These are phyloP conservation scores for Stichopus chloronotus DNA, from an alignment of 35 echinoderm and acorn worm genomes.

Conservation along the genomic window DNA sequence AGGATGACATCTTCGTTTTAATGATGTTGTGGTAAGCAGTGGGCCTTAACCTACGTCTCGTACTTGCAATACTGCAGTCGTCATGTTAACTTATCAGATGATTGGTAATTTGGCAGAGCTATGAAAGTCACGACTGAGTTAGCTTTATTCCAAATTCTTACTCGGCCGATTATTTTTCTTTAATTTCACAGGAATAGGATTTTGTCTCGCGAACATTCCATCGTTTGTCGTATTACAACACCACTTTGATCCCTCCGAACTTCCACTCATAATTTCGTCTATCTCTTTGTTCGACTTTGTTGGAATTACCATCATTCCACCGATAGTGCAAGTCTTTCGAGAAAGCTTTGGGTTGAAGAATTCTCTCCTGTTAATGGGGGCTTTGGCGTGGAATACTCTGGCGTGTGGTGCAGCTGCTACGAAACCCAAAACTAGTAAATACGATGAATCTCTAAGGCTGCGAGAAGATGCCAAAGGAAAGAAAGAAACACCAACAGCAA, in stretches of 20 bases:
- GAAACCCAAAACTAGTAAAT: not conserved
- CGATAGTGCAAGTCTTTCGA: not conserved
- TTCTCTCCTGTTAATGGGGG: not conserved
- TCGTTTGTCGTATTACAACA: not conserved
- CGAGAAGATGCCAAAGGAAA: not conserved
- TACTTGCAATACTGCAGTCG: no score
- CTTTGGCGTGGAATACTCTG: not conserved
- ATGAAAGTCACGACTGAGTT: no score
- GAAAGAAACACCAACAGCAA: not conserved
- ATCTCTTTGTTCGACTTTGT: not conserved
- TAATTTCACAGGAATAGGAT: not conserved
- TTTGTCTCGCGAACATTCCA: not conserved
- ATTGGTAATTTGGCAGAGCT: no score
- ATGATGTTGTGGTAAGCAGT: no score
- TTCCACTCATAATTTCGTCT: not conserved
- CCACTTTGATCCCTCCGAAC: not conserved
- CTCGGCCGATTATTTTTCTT: not conserved
- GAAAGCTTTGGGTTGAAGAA: not conserved
- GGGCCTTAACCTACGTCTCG: no score
- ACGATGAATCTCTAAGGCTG: not conserved
- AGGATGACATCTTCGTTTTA: no score
- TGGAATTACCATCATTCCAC: not conserved
- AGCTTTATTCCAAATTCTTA: no score
- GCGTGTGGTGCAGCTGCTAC: not conserved
- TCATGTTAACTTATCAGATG: no score